Conservation (phyloP, 2,113 vertebrate genomes). For the Rousettus leschenaultii region DNA sequence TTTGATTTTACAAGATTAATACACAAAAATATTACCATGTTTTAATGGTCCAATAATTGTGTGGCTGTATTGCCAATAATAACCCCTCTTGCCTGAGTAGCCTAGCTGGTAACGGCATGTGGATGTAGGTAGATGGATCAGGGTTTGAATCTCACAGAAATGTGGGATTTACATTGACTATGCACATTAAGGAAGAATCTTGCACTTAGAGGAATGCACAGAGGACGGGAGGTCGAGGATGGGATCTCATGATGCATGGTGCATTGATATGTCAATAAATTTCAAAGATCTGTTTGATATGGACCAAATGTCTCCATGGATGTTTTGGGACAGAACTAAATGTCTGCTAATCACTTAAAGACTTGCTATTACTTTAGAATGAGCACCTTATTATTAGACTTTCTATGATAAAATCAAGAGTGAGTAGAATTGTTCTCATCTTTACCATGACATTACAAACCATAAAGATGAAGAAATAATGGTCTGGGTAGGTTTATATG, state of each 20-base stretch:
- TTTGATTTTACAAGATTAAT: not conserved
- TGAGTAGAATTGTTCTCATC: slow-evolving; percentile 1
- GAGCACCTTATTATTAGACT: not conserved
- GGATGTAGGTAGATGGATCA: not conserved
- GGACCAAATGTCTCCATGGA: not conserved
- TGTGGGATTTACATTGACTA: not conserved
- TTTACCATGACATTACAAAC: not conserved
- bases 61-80: not conserved
- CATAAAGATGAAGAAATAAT: not conserved
- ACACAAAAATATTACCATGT: not conserved
- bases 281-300: not conserved
- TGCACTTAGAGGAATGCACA: not conserved
- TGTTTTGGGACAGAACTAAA: not conserved
- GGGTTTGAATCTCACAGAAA: not conserved
- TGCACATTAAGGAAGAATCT: not conserved
- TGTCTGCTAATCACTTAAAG: not conserved
- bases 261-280: not conserved
- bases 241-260: not conserved
- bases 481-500: not conserved
- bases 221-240: not conserved
- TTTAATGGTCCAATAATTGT: not conserved
- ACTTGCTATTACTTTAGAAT: not conserved
- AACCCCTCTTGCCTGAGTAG: not conserved
- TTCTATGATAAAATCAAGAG: slow-evolving; percentile 14
- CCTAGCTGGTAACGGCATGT: not conserved